Conservation (phyloP, 1,140 invertebrate genomes). For the Cydia splendana region DNA sequence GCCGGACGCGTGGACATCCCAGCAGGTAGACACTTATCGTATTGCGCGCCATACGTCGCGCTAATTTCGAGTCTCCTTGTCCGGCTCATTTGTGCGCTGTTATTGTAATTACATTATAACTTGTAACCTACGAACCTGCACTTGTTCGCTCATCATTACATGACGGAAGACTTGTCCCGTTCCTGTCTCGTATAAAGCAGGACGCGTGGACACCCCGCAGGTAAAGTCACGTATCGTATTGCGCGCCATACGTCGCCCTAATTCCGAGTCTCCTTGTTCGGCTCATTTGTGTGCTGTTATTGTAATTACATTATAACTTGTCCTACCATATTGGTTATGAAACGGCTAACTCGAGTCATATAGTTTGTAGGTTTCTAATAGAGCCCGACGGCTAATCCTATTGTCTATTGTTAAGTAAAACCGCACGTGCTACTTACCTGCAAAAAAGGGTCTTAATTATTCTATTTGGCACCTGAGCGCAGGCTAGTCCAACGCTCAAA, state of each 20-base stretch:
- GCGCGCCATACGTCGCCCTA: conserved; percentile 26
- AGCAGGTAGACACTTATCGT: conserved; percentile 15
- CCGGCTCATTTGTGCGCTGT: neutral
- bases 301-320: conserved; percentile 18
- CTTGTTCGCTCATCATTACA: too few species aligned
- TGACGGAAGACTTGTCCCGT: too few species aligned
- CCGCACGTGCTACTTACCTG: too few species aligned
- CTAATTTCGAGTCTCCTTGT: conserved; percentile 8
- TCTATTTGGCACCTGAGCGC: too few species aligned
- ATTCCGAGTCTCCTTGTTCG: conserved; percentile 2
- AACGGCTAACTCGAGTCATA: too few species aligned
- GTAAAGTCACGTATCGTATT: conserved; percentile 25
- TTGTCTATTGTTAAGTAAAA: too few species aligned
- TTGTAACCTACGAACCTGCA: neutral
- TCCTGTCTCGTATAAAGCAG: neutral
- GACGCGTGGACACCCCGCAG: neutral
- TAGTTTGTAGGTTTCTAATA: too few species aligned
- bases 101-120: conserved; percentile 1
- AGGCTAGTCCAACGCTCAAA: too few species aligned
- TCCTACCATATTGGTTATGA: neutral
- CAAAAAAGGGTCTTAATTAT: too few species aligned
- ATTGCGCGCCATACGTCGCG: conserved; percentile 18
- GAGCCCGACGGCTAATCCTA: too few species aligned
- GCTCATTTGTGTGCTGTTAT: conserved; percentile 18
- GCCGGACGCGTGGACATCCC: neutral